phyloP scores from a whole-genome alignment of 1,140 invertebrate species.

The Condylostylus longicornis region DNA sequence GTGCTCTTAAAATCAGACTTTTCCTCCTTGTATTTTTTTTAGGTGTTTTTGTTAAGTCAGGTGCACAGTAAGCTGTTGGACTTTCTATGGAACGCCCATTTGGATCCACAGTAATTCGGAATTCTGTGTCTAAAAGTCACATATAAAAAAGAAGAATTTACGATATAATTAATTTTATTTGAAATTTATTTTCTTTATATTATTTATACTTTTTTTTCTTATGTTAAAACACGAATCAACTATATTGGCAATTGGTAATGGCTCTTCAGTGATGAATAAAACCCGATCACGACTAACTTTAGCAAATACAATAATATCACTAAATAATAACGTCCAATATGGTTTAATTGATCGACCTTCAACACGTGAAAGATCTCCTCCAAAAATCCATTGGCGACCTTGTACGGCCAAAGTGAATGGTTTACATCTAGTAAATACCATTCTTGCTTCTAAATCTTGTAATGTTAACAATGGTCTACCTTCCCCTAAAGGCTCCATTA shows the following conservation, averaged over 20 bases:
- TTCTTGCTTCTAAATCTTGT: slow-evolving; percentile 64
- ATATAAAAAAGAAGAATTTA: no score
- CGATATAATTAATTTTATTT: no score
- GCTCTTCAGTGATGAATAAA: slow-evolving; percentile 72
- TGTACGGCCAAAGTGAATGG: slow-evolving; percentile 66
- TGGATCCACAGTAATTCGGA: slow-evolving; percentile 46
- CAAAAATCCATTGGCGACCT: slow-evolving; percentile 74
- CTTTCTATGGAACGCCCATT: slow-evolving; percentile 43
- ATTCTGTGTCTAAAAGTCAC: slow-evolving; percentile 54
- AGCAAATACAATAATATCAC: slow-evolving; percentile 67
- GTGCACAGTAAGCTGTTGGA: slow-evolving; percentile 48
- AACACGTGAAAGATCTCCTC: slow-evolving; percentile 62
- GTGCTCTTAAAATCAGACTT: slow-evolving; percentile 57
- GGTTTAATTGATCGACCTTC: slow-evolving; percentile 64
- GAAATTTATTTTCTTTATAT: no score
- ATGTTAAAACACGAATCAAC: slow-evolving; percentile 70
- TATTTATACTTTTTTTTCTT: slow-evolving; percentile 58
- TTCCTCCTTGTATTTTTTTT: slow-evolving; percentile 44
- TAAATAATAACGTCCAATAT: slow-evolving; percentile 70
- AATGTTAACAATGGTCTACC: slow-evolving; percentile 61
- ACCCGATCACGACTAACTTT: slow-evolving; percentile 70
- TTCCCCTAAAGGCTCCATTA: slow-evolving; percentile 69
- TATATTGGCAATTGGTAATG: slow-evolving; percentile 56
- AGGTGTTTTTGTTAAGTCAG: slow-evolving; percentile 39
- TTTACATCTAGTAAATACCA: slow-evolving; percentile 77